These are phyloP conservation scores for Protonemura montana DNA, from an alignment of 2,888 invertebrate genomes.

Conservation along the genomic window DNA sequence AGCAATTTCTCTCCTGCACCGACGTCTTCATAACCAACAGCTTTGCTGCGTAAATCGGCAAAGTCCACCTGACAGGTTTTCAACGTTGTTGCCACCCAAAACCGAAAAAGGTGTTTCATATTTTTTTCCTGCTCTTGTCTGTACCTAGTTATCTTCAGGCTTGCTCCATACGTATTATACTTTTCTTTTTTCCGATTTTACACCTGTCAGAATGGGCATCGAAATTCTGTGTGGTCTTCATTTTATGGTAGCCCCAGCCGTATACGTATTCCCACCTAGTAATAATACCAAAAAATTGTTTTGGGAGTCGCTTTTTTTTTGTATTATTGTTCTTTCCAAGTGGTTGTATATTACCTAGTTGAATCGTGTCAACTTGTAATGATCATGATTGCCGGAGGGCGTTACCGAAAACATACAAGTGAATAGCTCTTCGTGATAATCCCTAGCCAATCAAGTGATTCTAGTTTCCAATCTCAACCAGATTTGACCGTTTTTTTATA, in stretches of 20 bases:
- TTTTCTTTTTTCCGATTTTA: slow-evolving; percentile 21
- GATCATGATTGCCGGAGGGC: slow-evolving; percentile 10
- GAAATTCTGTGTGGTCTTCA: slow-evolving; percentile 21
- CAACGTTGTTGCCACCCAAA: neutral
- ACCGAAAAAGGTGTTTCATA: neutral
- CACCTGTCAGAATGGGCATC: slow-evolving; percentile 8
- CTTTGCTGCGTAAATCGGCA: neutral
- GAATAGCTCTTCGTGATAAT: neutral
- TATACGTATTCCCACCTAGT: neutral
- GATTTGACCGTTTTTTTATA: neutral
- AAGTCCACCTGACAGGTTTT: neutral
- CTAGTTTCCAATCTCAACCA: neutral
- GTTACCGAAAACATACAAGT: neutral
- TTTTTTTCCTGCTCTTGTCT: slow-evolving; percentile 1
- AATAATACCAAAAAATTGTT: slow-evolving; percentile 18
- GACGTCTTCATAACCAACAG: neutral
- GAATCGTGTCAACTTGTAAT: slow-evolving; percentile 26
- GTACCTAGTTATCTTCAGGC: neutral
- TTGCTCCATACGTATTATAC: neutral
- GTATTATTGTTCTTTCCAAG: neutral
- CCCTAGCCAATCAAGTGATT: neutral
- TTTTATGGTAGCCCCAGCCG: slow-evolving; percentile 17
- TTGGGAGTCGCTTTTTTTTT: slow-evolving; percentile 1
- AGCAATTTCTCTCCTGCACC: neutral
- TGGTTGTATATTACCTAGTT: neutral